A percentile compares a stretch with the other conserved stretches of the same genome.
Conservation (phyloP, 2,113 vertebrate species). For the Lagopus leucura region DNA sequence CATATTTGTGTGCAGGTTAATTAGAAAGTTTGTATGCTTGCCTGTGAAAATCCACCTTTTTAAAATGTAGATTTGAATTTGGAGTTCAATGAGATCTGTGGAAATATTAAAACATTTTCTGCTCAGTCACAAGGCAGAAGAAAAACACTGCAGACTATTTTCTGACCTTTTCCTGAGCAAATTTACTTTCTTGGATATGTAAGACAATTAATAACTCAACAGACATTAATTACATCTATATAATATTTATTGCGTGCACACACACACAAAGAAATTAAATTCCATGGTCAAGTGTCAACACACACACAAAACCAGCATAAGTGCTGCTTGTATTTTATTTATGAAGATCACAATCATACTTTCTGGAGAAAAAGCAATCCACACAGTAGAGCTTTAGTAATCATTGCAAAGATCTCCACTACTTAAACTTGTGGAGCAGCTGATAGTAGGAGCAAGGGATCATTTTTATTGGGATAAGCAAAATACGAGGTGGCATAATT, state of each 20-base stretch:
- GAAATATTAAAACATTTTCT: neutral
- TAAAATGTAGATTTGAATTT: neutral
- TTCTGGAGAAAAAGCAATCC: neutral
- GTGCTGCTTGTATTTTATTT: neutral
- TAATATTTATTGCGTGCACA: constrained; percentile 1
- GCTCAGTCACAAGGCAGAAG: neutral
- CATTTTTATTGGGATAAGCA: neutral
- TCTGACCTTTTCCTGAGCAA: constrained; percentile 42
- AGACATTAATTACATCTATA: constrained; percentile 42
- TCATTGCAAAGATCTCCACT: neutral
- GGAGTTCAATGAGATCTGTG: constrained; percentile 30
- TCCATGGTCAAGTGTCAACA: rapidly evolving
- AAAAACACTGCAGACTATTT: constrained; percentile 11
- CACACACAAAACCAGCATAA: neutral
- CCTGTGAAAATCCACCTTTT: constrained; percentile 18
- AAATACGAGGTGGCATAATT: neutral
- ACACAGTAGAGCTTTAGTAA: neutral
- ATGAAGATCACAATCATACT: neutral
- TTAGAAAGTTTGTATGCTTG: constrained; percentile 15
- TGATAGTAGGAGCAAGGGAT: neutral
- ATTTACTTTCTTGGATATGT: constrained; percentile 32
- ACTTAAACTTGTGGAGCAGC: neutral
- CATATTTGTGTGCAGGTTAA: neutral
- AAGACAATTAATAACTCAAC: constrained; percentile 39
- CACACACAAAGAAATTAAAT: neutral